These are phyloP conservation scores for Emydoidea blandingii DNA, from an alignment of 2,797 vertebrate genomes.

Conservation along the genomic window DNA sequence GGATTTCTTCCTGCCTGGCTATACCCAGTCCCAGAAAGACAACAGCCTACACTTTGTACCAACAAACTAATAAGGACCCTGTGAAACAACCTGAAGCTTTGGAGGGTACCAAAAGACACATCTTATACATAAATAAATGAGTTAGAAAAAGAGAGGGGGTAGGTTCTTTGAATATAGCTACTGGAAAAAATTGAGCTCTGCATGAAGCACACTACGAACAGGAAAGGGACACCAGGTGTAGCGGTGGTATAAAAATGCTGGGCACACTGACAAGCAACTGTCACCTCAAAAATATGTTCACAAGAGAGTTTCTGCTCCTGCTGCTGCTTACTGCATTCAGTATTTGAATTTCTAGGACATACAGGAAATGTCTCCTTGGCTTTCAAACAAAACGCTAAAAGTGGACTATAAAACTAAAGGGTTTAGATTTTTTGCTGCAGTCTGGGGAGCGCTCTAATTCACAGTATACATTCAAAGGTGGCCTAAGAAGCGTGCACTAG, in stretches of 20 bases:
- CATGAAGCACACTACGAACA: neutral
- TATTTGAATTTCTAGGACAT: neutral
- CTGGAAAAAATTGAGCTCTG: neutral
- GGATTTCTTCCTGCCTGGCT: neutral
- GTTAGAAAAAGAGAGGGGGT: neutral
- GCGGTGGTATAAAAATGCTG: neutral
- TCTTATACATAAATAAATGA: neutral
- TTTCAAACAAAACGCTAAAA: neutral
- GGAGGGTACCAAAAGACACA: neutral
- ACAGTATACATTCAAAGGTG: neutral
- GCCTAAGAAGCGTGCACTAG: neutral
- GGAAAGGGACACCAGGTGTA: neutral
- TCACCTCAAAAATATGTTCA: neutral
- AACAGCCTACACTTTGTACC: neutral
- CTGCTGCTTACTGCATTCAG: neutral
- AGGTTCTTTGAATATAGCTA: neutral
- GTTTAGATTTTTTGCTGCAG: neutral
- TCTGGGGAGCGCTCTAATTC: neutral
- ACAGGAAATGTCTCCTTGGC: neutral
- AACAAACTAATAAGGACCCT: neutral
- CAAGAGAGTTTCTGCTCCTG: neutral
- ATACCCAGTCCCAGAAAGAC: neutral
- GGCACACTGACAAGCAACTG: neutral
- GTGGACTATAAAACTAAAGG: neutral
- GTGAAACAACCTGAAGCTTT: neutral